phyloP scores from a whole-genome alignment of 2,888 invertebrate species.

The Rugalucina vietnamica region DNA sequence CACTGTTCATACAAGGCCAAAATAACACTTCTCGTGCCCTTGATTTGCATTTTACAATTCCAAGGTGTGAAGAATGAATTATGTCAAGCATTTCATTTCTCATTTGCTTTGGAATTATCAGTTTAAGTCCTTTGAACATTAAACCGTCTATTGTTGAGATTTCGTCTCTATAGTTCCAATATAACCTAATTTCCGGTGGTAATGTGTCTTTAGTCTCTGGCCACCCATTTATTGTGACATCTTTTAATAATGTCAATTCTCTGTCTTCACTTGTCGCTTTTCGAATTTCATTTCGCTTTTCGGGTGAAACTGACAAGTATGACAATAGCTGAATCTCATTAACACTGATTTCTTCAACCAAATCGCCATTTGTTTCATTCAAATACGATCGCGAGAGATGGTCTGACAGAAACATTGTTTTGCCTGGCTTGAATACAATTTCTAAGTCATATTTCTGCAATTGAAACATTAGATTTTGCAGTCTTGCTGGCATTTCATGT shows the following conservation, averaged over 20 bases:
- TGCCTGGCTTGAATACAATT: not conserved
- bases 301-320: not conserved
- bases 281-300: not conserved
- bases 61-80: slow-evolving; percentile 41
- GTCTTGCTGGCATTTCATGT: not conserved
- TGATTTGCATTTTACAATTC: slow-evolving; percentile 33
- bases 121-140: slow-evolving; percentile 40
- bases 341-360: not conserved
- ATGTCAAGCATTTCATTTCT: slow-evolving; percentile 35
- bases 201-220: slow-evolving; percentile 8
- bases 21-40: slow-evolving; percentile 24
- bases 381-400: not conserved
- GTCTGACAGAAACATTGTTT: not conserved
- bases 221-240: slow-evolving; percentile 32
- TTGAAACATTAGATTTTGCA: not conserved
- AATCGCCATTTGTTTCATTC: not conserved
- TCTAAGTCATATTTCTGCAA: not conserved
- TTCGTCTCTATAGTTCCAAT: slow-evolving; percentile 31
- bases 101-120: slow-evolving; percentile 28
- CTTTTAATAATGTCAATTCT: not conserved
- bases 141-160: too few relatives aligned
- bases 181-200: not conserved
- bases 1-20: slow-evolving; percentile 34
- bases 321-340: not conserved
- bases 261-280: not conserved